Evolutionary conservation across 2,113 vertebrate species (phyloP).

Genomic region (Ia io): DNA sequence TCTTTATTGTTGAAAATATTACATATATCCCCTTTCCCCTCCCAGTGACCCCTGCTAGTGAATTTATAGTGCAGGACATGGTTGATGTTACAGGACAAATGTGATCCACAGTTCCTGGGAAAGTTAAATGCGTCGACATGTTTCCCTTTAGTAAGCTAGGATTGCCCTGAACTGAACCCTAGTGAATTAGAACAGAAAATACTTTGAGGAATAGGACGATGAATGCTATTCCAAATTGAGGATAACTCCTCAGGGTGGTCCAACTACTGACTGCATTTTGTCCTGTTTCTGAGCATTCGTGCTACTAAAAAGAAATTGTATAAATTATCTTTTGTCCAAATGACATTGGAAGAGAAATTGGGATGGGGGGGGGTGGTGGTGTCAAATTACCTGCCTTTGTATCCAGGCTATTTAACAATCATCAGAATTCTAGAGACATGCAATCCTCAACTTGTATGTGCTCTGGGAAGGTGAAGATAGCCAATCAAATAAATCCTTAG

Average conservation of each 20-base stretch:
- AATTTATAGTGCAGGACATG: not conserved
- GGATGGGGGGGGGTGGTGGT: rapidly evolving
- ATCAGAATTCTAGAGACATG: not conserved
- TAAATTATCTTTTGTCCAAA: not conserved
- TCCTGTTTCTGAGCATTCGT: not conserved
- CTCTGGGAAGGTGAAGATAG: not conserved
- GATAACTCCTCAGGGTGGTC: not conserved
- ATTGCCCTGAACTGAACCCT: not conserved
- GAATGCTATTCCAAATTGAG: not conserved
- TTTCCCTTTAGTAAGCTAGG: not conserved
- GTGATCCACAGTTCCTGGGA: not conserved
- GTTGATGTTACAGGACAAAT: not conserved
- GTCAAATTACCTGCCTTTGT: not conserved
- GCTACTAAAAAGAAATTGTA: not conserved
- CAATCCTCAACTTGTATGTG: not conserved
- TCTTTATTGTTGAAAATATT: no score
- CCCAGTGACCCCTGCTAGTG: not conserved
- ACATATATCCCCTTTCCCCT: no score
- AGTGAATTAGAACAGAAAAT: not conserved
- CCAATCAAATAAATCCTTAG: not conserved
- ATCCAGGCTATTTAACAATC: not conserved
- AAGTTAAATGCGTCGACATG: not conserved
- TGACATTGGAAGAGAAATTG: not conserved
- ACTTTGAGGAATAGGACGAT: not conserved
- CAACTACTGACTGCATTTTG: not conserved